These are phyloP conservation scores for Lepus americanus DNA, from an alignment of 2,113 vertebrate species.

Conservation along the genomic window DNA sequence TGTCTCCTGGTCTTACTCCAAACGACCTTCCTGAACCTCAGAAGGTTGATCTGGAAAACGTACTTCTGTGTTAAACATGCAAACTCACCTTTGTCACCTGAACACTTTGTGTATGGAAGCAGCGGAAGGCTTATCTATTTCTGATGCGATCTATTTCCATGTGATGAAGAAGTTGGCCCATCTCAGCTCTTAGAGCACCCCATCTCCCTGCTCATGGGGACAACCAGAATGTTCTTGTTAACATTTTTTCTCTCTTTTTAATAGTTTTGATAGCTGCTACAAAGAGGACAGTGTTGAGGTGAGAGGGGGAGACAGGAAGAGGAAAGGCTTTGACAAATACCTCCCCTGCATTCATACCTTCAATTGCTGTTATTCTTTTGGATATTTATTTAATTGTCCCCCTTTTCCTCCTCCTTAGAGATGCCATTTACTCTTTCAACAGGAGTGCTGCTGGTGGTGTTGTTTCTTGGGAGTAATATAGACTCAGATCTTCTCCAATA, in stretches of 20 bases:
- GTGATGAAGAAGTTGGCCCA: not conserved
- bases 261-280: not conserved
- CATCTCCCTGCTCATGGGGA: not conserved
- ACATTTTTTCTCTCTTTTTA: not conserved
- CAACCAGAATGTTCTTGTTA: not conserved
- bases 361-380: not conserved
- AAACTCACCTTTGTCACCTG: not conserved
- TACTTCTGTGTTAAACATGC: not conserved
- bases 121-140: not conserved
- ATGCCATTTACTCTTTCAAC: not conserved
- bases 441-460: not conserved
- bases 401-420: not conserved
- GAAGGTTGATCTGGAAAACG: not conserved
- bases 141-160: not conserved
- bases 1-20: not conserved
- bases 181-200: not conserved
- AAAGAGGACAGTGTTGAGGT: not conserved
- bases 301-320: not conserved
- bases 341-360: not conserved
- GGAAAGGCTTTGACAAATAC: not conserved
- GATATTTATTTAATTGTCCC: not conserved
- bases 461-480: not conserved
- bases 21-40: not conserved
- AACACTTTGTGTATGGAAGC: not conserved
- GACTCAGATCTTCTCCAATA: not conserved